These are phyloP conservation scores for Abrostola triplasia DNA, from an alignment of 2,888 invertebrate species.

Conservation along the genomic window DNA sequence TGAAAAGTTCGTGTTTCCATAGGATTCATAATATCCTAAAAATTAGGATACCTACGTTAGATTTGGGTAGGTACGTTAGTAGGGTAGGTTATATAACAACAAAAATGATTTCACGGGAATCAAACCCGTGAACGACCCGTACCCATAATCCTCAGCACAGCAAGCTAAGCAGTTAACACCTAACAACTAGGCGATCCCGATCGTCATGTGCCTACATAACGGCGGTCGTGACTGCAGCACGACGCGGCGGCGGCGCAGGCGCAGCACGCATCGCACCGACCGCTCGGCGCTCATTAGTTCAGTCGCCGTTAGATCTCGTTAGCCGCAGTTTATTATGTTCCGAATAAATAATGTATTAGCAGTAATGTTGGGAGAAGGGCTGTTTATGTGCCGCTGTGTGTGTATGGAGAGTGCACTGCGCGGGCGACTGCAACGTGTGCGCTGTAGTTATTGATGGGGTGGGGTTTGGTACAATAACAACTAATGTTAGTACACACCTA, in stretches of 20 bases:
- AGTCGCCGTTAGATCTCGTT: conserved; percentile 46
- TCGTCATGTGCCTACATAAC: conserved; percentile 19
- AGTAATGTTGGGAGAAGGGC: conserved; percentile 18
- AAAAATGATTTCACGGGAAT: background rate
- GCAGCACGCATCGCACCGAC: conserved; percentile 38
- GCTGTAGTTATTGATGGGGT: background rate
- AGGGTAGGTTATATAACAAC: too few species aligned
- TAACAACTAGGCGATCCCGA: background rate
- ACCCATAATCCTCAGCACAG: background rate
- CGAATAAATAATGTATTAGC: conserved; percentile 49
- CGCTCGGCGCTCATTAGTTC: conserved; percentile 47
- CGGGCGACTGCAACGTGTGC: too few species aligned
- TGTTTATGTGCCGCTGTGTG: conserved; percentile 7
- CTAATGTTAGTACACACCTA: too few species aligned
- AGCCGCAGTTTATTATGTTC: conserved; percentile 51
- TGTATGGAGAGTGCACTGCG: conserved; percentile 1
- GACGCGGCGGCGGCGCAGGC: conserved; percentile 16
- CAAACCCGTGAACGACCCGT: background rate
- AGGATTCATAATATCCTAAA: too few species aligned
- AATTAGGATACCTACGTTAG: too few species aligned
- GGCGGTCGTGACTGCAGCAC: conserved; percentile 42
- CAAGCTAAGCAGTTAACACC: background rate
- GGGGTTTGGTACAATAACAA: background rate
- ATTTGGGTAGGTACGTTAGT: too few species aligned
- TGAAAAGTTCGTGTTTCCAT: too few species aligned